Evolutionary conservation across 2,113 vertebrate genomes (phyloP), one percentile per base, ranked within the genome.

Genomic region (Gila orcuttii): DNA sequence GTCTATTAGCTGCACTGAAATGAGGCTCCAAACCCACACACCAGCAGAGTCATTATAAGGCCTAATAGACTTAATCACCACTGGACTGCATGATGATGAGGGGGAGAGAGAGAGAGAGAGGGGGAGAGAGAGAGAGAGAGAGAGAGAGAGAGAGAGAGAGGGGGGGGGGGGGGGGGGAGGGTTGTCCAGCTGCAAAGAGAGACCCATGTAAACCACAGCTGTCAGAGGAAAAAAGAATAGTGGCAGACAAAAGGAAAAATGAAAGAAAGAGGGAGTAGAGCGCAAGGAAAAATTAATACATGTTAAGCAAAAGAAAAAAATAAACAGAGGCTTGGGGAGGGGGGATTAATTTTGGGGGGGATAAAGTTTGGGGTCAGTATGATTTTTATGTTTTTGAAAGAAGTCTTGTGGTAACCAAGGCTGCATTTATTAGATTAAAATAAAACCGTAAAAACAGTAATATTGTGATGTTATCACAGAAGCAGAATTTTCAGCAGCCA

Each of bases 1-100:
- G 96, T 96, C 97, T 97, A 97, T 98, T 98, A 98, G 94, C 96
- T 94, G 94, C 95, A 96, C 97, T 97, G 96, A 96, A 96, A 98
- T 96, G 96, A 96, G 95, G 96, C 96, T 97, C 96, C 96, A 96
- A 97, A 96, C 97, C 96, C 96, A 96, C 96, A 97, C 96, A 95
- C 95, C 94, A 95, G 94, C 93, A 94, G 93, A 96, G 95, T 96
- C 95, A 96, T 96, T 96, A 97, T 97, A 96, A 97, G 96, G 96
- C 93, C 82, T 97, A 98, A 98, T 98, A 96, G 97, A 96, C 96
- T 97, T 96, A 96, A 97, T 97, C 96, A 96, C 96, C 96, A 96
- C 57, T 90, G 94, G 96, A 95, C 92, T 96, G 95, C 96, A 95
- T 95, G 95, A 96, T 94, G 84, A 96, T 93, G 84, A 75, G 84